Evolutionary conservation across 2,113 vertebrate species (phyloP).

Genomic region (Leucoraja erinaceus): DNA sequence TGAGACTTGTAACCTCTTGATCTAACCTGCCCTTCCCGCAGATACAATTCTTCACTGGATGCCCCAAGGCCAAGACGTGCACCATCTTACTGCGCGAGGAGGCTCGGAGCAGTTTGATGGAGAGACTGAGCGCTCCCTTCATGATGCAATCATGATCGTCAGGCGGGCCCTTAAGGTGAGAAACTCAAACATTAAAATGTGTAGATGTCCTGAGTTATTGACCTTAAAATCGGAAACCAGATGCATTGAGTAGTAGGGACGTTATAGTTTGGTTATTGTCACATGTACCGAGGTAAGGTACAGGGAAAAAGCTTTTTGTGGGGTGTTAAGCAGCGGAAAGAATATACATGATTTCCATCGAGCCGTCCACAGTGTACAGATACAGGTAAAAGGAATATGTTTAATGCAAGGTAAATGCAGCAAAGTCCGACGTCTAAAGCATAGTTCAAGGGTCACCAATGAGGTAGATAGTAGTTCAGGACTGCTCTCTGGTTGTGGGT

Average conservation of each 20-base stretch:
- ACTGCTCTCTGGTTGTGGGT: no score
- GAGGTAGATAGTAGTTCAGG: no score
- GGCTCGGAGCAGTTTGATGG: constrained; percentile 96
- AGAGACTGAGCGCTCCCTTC: constrained; percentile 90
- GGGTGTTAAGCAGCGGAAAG: no score
- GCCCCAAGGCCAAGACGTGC: constrained; percentile 86
- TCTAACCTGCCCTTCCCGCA: constrained; percentile 44
- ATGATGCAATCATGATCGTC: constrained; percentile 98
- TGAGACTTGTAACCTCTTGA: neutral
- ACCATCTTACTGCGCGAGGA: constrained; percentile 88
- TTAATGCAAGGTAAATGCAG: no score
- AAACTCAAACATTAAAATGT: neutral
- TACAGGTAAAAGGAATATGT: no score
- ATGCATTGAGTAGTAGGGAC: neutral
- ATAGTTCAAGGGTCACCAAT: no score
- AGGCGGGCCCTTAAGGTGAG: constrained; percentile 90
- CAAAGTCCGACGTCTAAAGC: no score
- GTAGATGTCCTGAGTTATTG: neutral
- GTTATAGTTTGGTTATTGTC: no score
- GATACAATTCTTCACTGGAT: constrained; percentile 95
- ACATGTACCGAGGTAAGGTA: no score
- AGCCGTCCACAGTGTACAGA: no score
- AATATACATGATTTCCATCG: no score
- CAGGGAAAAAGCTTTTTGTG: no score
- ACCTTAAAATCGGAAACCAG: neutral